Evolutionary conservation across 2,113 vertebrate genomes (phyloP).

Genomic region (Plecotus auritus): DNA sequence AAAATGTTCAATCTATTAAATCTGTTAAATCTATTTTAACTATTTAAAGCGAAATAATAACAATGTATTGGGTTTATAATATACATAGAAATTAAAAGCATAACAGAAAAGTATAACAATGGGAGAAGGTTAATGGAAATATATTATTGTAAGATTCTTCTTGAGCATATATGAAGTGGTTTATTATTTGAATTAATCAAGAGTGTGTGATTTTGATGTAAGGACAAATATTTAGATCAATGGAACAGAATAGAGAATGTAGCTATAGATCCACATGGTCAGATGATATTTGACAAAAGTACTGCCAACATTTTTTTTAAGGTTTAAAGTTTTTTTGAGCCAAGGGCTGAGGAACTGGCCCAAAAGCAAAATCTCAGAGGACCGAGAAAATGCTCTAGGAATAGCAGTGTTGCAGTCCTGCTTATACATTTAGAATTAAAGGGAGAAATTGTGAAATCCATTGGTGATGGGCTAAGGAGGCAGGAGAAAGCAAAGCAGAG

Average conservation of each 20-base stretch:
- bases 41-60: background rate
- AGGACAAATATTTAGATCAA: background rate
- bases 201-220: background rate
- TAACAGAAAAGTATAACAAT: background rate
- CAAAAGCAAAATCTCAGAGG: too few species aligned
- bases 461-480: too few species aligned
- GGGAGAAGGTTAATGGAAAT: background rate
- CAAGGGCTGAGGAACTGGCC: too few species aligned
- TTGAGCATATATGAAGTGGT: background rate
- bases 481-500: too few species aligned
- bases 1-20: background rate
- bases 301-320: background rate
- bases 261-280: background rate
- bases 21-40: background rate
- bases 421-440: too few species aligned
- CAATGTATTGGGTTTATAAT: background rate
- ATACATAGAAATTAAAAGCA: slow-evolving; percentile 8
- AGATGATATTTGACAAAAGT: background rate
- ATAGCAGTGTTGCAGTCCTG: too few species aligned
- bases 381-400: too few species aligned
- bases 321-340: too few species aligned
- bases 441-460: too few species aligned
- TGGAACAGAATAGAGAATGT: background rate
- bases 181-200: background rate
- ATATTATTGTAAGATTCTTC: background rate